These are phyloP conservation scores for Oryzias woworae DNA, from an alignment of 2,113 vertebrate genomes.

Conservation along the genomic window DNA sequence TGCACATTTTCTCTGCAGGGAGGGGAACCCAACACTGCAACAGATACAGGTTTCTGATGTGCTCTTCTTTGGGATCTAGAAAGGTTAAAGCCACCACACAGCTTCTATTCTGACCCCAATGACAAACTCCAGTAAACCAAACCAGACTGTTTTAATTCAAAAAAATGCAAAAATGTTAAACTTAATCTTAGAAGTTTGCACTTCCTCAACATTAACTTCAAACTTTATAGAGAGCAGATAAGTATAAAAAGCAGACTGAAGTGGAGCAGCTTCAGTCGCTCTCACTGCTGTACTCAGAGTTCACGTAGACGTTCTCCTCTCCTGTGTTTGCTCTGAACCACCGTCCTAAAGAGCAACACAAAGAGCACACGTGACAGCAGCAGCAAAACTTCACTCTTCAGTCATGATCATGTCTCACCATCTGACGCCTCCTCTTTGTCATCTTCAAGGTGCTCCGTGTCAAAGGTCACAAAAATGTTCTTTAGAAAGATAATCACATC, in stretches of 20 bases:
- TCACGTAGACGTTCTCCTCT: constrained; percentile 41
- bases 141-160: too few species aligned
- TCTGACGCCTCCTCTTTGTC: constrained; percentile 36
- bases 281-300: constrained; percentile 56
- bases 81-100: too few species aligned
- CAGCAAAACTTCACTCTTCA: not conserved
- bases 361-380: not conserved
- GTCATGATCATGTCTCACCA: constrained; percentile 26
- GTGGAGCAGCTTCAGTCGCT: constrained; percentile 58
- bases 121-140: too few species aligned
- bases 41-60: too few species aligned
- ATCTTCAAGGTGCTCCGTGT: constrained; percentile 66
- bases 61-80: too few species aligned
- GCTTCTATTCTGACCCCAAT: too few species aligned
- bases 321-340: constrained; percentile 55
- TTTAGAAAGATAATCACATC: constrained; percentile 12
- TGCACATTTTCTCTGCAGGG: too few species aligned
- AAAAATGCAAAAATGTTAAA: too few species aligned
- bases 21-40: too few species aligned
- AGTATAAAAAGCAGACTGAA: not conserved
- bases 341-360: constrained; percentile 34
- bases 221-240: not conserved
- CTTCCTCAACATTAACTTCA: too few species aligned
- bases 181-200: too few species aligned
- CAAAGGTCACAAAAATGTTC: constrained; percentile 74